These are phyloP conservation scores for Hiodon tergisus DNA, from an alignment of 2,113 vertebrate species.

Conservation along the genomic window DNA sequence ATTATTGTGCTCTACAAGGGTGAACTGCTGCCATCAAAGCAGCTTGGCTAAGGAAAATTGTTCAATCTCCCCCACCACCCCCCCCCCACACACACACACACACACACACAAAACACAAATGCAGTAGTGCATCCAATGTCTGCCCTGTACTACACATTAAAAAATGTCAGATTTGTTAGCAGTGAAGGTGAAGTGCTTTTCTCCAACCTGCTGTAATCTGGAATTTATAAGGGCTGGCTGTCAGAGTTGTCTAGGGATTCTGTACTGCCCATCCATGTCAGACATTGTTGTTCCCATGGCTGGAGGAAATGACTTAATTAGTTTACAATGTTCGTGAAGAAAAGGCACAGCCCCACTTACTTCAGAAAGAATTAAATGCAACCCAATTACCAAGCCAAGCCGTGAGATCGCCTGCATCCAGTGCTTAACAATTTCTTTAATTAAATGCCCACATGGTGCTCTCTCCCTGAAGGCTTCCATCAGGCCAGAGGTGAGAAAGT, in stretches of 20 bases:
- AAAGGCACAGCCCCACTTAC: not conserved
- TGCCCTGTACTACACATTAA: too few species aligned
- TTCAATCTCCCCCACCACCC: too few species aligned
- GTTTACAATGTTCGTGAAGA: conserved; percentile 2
- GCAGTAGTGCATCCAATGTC: too few species aligned
- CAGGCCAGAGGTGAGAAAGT: not conserved
- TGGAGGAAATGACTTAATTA: conserved; percentile 13
- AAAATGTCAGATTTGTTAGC: not conserved
- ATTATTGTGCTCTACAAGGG: too few species aligned
- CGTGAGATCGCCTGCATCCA: not conserved
- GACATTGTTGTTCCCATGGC: not conserved
- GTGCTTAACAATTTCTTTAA: not conserved
- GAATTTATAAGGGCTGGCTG: conserved; percentile 3
- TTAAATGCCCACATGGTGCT: not conserved
- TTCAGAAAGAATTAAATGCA: conserved; percentile 5
- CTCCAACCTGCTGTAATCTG: not conserved
- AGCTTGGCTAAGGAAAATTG: too few species aligned
- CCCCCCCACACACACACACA: too few species aligned
- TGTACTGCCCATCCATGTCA: not conserved
- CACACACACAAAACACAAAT: too few species aligned
- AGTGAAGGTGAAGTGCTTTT: not conserved
- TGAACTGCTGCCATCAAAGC: too few species aligned
- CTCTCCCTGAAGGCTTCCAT: not conserved
- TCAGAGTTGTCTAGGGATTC: conserved; percentile 2
- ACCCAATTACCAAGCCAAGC: not conserved